Evolutionary conservation across 2,797 vertebrate genomes (phyloP), one percentile per base, ranked within the genome.

Genomic region (Fistularia tabacaria): DNA sequence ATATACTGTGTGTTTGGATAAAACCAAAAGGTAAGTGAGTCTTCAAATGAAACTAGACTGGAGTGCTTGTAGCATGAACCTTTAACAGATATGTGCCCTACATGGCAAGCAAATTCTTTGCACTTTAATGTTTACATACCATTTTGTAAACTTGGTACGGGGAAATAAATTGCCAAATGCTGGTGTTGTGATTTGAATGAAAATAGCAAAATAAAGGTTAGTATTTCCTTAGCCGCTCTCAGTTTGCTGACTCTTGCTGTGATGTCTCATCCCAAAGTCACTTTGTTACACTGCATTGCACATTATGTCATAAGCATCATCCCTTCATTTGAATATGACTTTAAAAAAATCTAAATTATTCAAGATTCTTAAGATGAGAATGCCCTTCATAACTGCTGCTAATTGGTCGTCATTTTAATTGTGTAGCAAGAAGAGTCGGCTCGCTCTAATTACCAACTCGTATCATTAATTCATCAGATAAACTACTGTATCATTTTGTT

Each of bases 41-140:
- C 55, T 53, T 78, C 59, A 76, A 59, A 66, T 76, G 46, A 73
- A 66, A 67, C 80, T 64, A 73, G 67, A 72, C 61, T 54, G 62
- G 69, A 83, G 79, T 82, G 85, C 81, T 88, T 83, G 87, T 84
- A 88, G 87, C 86, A 88, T 87, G 88, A 88, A 89, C 86, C 83
- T 88, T 88, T 85, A 88, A 85, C 85, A 82, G 72, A 86, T 54
- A 68, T 63, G 65, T 76, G 81, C 80, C 80, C 74, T 69, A 71
- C 76, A 79, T 68, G 77, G 79, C 64, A 79, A 77, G 83, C 72
- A 70, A 87, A 85, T 82, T 81, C 81, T 86, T 87, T 88, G 87
- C 88, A 89, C 85, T 90, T 90, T 88, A 89, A 86, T 86, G 88
- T 91, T 90, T 89, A 89, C 87, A 87, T 74, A 83, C 71, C 76